Conservation (phyloP, 2,113 vertebrate genomes). For the Camelus bactrianus region DNA sequence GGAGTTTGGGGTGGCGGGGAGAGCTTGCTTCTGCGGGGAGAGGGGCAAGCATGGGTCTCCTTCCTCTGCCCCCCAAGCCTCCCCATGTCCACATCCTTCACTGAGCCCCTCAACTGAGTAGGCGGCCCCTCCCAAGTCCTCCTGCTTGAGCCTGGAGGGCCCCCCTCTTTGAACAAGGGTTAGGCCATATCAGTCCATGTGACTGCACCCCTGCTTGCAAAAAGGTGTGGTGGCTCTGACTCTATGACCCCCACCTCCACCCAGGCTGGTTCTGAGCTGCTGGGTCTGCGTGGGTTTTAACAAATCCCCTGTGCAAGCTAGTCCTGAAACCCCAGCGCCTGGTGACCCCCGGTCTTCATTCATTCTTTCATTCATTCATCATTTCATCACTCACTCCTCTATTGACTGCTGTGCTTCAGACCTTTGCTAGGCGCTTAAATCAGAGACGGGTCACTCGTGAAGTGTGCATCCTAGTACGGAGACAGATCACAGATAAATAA, state of each 20-base stretch:
- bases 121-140: background rate
- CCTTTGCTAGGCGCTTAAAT: background rate
- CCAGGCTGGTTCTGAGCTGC: background rate
- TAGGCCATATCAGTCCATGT: background rate
- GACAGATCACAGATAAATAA: background rate
- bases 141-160: background rate
- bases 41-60: background rate
- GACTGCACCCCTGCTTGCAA: background rate
- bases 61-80: background rate
- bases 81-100: background rate
- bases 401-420: rapidly evolving
- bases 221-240: background rate
- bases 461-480: background rate
- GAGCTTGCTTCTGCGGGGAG: background rate
- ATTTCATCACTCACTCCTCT: background rate
- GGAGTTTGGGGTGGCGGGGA: rapidly evolving
- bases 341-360: background rate
- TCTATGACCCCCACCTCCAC: no score
- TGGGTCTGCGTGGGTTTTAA: background rate
- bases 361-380: no score
- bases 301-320: no score
- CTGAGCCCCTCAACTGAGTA: background rate
- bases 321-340: background rate
- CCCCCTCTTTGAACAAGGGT: background rate
- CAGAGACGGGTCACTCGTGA: no score